Conservation (phyloP, 1,140 invertebrate genomes). For the Drosophila orosa region DNA sequence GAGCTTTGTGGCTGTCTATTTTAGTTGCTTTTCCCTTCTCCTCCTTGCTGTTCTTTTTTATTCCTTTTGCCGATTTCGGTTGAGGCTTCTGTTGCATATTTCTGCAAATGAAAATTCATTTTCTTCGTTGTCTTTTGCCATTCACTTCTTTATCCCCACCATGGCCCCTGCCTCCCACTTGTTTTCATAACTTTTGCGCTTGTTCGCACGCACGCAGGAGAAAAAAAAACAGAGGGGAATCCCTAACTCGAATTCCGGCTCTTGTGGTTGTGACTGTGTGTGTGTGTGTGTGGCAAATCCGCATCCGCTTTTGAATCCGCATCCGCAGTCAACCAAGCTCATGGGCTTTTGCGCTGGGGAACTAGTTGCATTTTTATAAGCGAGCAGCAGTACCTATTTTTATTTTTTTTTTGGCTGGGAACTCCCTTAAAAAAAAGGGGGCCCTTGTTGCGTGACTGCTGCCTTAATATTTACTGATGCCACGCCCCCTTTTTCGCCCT, state of each 20-base stretch:
- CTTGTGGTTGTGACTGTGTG: conserved; percentile 26
- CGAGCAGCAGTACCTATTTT: conserved; percentile 44
- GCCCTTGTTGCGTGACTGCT: conserved; percentile 53
- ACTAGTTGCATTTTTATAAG: conserved; percentile 81
- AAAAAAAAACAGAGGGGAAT: neutral
- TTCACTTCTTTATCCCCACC: conserved; percentile 38
- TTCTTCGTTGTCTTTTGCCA: conserved; percentile 50
- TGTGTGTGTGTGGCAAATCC: conserved; percentile 25
- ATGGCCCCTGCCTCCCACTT: conserved; percentile 30
- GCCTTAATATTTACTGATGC: conserved; percentile 75
- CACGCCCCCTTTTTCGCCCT: conserved; percentile 25
- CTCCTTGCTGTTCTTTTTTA: neutral
- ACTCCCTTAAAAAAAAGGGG: conserved; percentile 1
- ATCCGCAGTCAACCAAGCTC: conserved; percentile 42
- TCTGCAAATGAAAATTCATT: conserved; percentile 61
- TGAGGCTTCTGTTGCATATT: conserved; percentile 46
- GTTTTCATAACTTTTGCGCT: conserved; percentile 68
- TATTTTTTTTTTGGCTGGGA: conserved; percentile 24
- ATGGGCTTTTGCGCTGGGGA: conserved; percentile 58
- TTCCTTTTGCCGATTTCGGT: conserved; percentile 23
- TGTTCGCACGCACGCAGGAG: conserved; percentile 35
- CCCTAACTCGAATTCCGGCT: conserved; percentile 32
- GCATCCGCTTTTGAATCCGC: conserved; percentile 38
- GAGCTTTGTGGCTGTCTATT: conserved; percentile 43
- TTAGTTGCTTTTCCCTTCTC: conserved; percentile 8